Evolutionary conservation across 2,113 vertebrate genomes (phyloP).

Genomic region (Picathartes gymnocephalus): DNA sequence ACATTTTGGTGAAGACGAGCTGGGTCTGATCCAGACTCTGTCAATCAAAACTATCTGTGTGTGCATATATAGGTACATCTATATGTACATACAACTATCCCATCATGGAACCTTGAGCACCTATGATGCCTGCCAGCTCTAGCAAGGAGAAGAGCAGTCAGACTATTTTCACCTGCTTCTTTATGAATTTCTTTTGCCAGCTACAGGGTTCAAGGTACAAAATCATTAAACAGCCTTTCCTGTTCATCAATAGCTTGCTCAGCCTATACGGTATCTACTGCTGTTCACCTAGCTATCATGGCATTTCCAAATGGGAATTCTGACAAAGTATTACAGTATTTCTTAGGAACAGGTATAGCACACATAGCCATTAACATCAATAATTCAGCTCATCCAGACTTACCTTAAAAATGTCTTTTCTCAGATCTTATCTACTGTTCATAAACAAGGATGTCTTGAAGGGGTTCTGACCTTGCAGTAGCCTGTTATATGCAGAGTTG

Average conservation of each 20-base stretch:
- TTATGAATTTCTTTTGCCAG: not conserved
- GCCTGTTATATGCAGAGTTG: not conserved
- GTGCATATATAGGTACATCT: not conserved
- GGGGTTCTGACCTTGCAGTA: not conserved
- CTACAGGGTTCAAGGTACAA: not conserved
- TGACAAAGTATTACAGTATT: not conserved
- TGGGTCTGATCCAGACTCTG: not conserved
- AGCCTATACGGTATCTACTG: not conserved
- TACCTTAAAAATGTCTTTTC: not conserved
- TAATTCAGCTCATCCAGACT: constrained; percentile 17
- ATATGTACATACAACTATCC: not conserved
- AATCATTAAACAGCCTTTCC: constrained; percentile 3
- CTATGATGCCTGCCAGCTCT: not conserved
- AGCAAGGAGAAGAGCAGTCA: not conserved
- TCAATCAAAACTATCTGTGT: not conserved
- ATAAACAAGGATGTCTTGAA: not conserved
- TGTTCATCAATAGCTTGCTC: not conserved
- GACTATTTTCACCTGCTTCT: not conserved
- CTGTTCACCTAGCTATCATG: not conserved
- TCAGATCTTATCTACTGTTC: not conserved
- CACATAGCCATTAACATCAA: constrained; percentile 25
- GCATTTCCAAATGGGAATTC: constrained; percentile 5
- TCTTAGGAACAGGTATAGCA: not conserved
- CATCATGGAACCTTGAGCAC: not conserved
- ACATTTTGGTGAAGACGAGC: not conserved